Evolutionary conservation across 2,888 invertebrate genomes (phyloP), one percentile per base, ranked within the genome.

Genomic region (Strigamia maritima): DNA sequence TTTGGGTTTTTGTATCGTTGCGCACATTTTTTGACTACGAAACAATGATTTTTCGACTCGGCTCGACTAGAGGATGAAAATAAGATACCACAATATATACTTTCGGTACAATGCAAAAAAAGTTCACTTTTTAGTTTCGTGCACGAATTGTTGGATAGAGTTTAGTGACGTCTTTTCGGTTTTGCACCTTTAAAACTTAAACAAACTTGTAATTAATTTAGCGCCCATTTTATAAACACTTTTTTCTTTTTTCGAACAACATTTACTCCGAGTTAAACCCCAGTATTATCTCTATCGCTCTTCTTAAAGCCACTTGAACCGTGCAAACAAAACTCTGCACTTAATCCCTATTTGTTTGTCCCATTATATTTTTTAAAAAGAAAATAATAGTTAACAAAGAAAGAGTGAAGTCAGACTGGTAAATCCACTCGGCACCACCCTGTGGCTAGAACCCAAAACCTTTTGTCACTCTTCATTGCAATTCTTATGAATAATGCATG

Each of bases 401-500:
- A 6, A 22, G n/a, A n/a, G n/a, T n/a, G n/a, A n/a, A n/a, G n/a
- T n/a, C 60, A 2, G 22, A 60, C 1, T 7, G 8, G 19, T 60
- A 60, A n/a, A 60, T 60, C 60, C 60, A 60, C 22, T 40, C 40
- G 14, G 40, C 60, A 4, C 22, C 60, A 7, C 60, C 60, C 60
- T 24, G 60, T 60, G 60, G 60, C 60, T 60, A 60, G 60, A 60
- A 60, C 60, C 60, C 60, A 60, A 60, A 60, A 60, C 60, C 60
- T 60, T 60, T 60, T 60, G 60, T 60, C 60, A 60, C 60, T 60
- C 60, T 60, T 60, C 22, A 60, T 60, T 60, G 60, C 60, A 60
- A 60, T 60, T 60, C 22, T 4, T 60, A 60, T 60, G 60, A 60
- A 60, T 60, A 60, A 60, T 60, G 60, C 60, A 60, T 60, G 24